These are phyloP conservation scores for Peucedramus taeniatus DNA, from an alignment of 2,113 vertebrate genomes.

Conservation along the genomic window DNA sequence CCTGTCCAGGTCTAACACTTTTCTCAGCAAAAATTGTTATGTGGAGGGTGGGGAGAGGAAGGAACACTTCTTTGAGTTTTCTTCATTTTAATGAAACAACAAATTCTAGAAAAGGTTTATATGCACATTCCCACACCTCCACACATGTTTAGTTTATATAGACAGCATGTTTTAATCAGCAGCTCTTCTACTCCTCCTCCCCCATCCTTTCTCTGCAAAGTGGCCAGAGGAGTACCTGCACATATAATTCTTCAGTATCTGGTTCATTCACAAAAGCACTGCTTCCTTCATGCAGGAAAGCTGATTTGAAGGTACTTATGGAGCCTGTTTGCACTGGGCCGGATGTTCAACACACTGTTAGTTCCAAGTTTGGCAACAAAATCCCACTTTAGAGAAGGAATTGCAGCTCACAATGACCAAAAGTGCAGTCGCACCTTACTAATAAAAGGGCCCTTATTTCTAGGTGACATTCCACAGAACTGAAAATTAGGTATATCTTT, in stretches of 20 bases:
- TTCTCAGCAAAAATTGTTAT: not conserved
- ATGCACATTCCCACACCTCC: not conserved
- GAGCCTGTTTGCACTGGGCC: not conserved
- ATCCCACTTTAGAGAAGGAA: not conserved
- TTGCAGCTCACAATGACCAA: not conserved
- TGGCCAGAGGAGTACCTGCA: not conserved
- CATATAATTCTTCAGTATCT: not conserved
- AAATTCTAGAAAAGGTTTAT: not conserved
- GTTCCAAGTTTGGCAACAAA: not conserved
- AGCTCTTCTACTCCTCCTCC: not conserved
- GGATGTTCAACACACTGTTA: not conserved
- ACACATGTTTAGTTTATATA: not conserved
- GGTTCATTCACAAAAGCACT: not conserved
- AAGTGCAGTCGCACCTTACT: not conserved
- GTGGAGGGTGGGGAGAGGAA: not conserved
- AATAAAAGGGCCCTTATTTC: not conserved
- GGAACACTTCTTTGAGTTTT: not conserved
- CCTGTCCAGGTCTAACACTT: not conserved
- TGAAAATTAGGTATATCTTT: constrained; percentile 15
- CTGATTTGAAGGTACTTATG: not conserved
- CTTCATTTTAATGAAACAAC: not conserved
- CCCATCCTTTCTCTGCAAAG: not conserved
- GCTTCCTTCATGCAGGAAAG: not conserved
- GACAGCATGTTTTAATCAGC: not conserved
- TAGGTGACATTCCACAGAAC: not conserved